These are phyloP conservation scores for Agelastica alni DNA, from an alignment of 2,888 invertebrate species.

Conservation along the genomic window DNA sequence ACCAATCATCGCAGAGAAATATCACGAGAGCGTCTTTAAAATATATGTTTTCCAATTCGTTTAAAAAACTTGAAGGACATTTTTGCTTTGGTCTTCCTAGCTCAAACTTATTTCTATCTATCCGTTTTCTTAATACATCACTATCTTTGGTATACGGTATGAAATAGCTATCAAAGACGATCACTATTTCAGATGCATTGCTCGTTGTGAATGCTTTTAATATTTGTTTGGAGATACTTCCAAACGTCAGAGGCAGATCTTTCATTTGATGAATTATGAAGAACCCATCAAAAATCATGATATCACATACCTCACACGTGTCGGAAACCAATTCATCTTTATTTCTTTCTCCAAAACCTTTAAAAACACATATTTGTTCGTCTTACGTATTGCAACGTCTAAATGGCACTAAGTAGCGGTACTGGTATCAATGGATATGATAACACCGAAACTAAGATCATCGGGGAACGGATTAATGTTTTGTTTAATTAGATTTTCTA, in stretches of 20 bases:
- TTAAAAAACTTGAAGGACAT: slow-evolving; percentile 9
- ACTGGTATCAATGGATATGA: no score
- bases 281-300: slow-evolving; percentile 13
- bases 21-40: slow-evolving; percentile 10
- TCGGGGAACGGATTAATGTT: slow-evolving; percentile 25
- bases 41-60: slow-evolving; percentile 11
- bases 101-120: slow-evolving; percentile 12
- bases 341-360: slow-evolving; percentile 15
- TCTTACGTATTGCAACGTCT: no score
- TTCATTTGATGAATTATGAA: slow-evolving; percentile 14
- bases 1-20: slow-evolving; percentile 12
- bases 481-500: slow-evolving; percentile 19
- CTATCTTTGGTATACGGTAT: slow-evolving; percentile 11
- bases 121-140: slow-evolving; percentile 9
- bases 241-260: slow-evolving; percentile 13
- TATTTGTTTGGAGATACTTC: slow-evolving; percentile 10
- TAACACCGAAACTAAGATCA: no score
- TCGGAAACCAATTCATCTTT: slow-evolving; percentile 6
- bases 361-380: no score
- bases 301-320: slow-evolving; percentile 12
- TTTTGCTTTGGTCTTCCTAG: slow-evolving; percentile 6
- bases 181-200: slow-evolving; percentile 15
- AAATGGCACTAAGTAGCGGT: no score
- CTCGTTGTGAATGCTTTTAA: slow-evolving; percentile 11
- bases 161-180: slow-evolving; percentile 11